These are phyloP conservation scores for Cryptocephalus primarius DNA, from an alignment of 2,888 invertebrate genomes.

Conservation along the genomic window DNA sequence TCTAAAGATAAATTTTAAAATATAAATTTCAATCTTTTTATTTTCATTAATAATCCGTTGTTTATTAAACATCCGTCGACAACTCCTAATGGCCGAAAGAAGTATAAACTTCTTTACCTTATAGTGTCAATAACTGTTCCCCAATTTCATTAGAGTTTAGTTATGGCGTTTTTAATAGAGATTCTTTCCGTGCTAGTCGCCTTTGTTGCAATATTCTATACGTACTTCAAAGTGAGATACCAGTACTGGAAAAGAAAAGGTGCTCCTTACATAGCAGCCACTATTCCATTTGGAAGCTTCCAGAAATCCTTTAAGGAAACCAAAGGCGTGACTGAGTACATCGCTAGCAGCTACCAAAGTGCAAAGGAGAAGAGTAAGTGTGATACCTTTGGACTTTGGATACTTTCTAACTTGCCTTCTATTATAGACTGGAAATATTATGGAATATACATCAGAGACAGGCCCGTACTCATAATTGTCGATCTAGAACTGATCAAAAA, in stretches of 20 bases:
- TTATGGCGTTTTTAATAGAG: too few relatives aligned
- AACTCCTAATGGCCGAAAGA: too few relatives aligned
- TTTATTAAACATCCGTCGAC: too few relatives aligned
- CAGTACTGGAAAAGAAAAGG: slow-evolving; percentile 3
- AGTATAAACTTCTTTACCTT: too few relatives aligned
- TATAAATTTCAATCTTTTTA: too few relatives aligned
- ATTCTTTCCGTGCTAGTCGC: background rate
- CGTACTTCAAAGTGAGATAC: background rate
- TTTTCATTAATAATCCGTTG: too few relatives aligned
- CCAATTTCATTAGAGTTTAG: too few relatives aligned
- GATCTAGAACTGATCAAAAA: slow-evolving; percentile 28
- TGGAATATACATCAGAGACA: slow-evolving; percentile 18
- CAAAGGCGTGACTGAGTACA: background rate
- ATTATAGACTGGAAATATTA: slow-evolving; percentile 14
- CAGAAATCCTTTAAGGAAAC: background rate
- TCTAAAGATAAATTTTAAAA: too few relatives aligned
- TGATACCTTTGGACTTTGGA: too few relatives aligned
- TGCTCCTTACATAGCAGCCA: slow-evolving; percentile 1
- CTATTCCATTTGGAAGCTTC: slow-evolving; percentile 2
- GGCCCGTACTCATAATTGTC: slow-evolving; percentile 24
- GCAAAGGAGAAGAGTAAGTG: background rate
- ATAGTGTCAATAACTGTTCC: too few relatives aligned
- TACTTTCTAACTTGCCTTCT: background rate
- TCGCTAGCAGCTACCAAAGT: background rate
- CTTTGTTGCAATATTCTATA: background rate